Evolutionary conservation across 2,888 invertebrate genomes (phyloP), one percentile per base, ranked within the genome.

Genomic region (Salpingus planirostris): DNA sequence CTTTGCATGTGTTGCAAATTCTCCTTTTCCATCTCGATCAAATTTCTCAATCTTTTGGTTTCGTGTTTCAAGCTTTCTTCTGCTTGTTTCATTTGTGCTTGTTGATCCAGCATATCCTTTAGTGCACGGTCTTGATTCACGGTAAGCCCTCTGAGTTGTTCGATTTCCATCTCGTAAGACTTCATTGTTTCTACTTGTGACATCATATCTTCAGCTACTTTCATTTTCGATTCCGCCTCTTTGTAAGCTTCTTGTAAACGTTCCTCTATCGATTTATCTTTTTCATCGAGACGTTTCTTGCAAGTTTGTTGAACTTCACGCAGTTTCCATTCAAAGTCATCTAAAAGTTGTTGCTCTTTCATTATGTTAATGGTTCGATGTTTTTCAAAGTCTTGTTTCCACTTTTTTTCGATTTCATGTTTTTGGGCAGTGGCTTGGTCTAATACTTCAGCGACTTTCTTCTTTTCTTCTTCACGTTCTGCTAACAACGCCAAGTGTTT

Each of bases 281-380:
- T 74, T 15, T 80, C 79, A 40, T 72, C 71, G 13, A 75, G 43
- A 47, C 71, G 70, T 43, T 71, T 70, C 45, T 85, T 74, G 33
- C 81, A 80, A 5, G 70, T 66, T 47, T 76, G 76, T 64, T 85
- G 81, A 49, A 85, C 73, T 59, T 84, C 81, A 21, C 86, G 61
- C 57, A 85, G 68, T 65, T 86, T 84, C 85, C 85, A 87, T 66
- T 87, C 86, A 63, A 85, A 86, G 65, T 87, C 86, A 2, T 78
- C 77, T 45, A 86, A 65, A 52, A 86, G 70, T 35, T 77, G 69
- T 50, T 84, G 82, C 28, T 86, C 85, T 28, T 82, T 69, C 29
- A 80, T 73, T 30, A 78, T 74, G 15, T 77, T 79, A 24, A 79
- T 74, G 0, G 78, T 76, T 2, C 80, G 65, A 21, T 80, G 68